Evolutionary conservation across 2,113 vertebrate species (phyloP).

Genomic region (Chaetura pelagica): DNA sequence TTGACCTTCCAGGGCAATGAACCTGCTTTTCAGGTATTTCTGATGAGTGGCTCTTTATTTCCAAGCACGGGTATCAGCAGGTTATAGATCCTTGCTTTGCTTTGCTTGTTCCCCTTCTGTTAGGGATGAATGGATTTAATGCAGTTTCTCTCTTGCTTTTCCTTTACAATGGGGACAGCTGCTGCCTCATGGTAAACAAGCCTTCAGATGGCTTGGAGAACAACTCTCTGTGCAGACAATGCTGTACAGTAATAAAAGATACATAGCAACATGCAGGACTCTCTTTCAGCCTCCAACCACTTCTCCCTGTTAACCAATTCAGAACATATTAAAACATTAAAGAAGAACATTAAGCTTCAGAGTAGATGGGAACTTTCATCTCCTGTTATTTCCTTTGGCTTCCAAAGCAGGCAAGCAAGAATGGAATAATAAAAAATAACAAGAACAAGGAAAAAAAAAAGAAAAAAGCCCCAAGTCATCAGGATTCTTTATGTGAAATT

Average conservation of each 20-base stretch:
- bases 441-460: no score
- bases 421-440: background rate
- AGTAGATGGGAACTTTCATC: background rate
- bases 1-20: background rate
- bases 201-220: background rate
- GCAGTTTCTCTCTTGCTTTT: background rate
- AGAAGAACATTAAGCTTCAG: background rate
- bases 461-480: background rate
- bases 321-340: background rate
- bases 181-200: slow-evolving; percentile 12
- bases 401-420: background rate
- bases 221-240: background rate
- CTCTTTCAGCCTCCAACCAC: background rate
- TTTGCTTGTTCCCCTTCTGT: background rate
- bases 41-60: background rate
- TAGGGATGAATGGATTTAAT: background rate
- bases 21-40: background rate
- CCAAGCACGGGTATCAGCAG: background rate
- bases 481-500: background rate
- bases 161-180: background rate
- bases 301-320: background rate
- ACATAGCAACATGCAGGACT: background rate
- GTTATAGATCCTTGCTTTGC: background rate
- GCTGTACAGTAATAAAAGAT: background rate
- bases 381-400: background rate